Base-by-base conservation (phyloP, 2,888 invertebrate species). In the Hylaea fasciaria region DNA sequence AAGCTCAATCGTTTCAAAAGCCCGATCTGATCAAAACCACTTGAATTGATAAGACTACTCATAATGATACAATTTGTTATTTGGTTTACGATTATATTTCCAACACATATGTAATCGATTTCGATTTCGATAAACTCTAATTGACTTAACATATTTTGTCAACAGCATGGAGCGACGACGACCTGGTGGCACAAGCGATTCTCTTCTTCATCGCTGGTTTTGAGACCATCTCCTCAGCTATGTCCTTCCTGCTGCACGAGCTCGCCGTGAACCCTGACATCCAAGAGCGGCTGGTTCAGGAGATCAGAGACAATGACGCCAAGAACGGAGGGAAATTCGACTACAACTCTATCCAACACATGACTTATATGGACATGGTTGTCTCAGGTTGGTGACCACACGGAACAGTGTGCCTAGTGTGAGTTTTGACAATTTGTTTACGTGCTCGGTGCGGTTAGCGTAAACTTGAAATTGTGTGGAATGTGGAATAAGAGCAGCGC, bases 331-430 rank as follows among this genome's bases (percentile, higher is more conserved):
- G 86, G 4, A 85, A 84, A 12, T 77, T 94, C 0, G 88, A 85
- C 50, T 94, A 94, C 64, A 93, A 92, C 37, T 83, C 85, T 0
- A 79, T 95, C 0, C 85, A 91, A 60, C 86, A 85, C 37, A 90
- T 95, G 93, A 88, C 89, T 14, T 95, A 94, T 63, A 75, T 95
- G 85, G 94, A 94, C 58, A 94, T 94, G 94, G 93, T 94, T 0
- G 76, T 94, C 0, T 93, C 93, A 69, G 93, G 93, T 93, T 72
- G 69, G 62, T 44, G 1, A 16, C 8, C 37, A 29, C 13, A 22
- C 11, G 4, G 10, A 37, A 3, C 37, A 9, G 9, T 8, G 5
- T 35, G 10, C 10, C 9, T n/a, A n/a, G n/a, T n/a, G n/a, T n/a
- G n/a, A n/a, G n/a, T n/a, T n/a, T n/a, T n/a, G n/a, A n/a, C n/a